These are phyloP conservation scores for Scaptomyza polygonia DNA, from an alignment of 2,888 invertebrate species.

Conservation along the genomic window DNA sequence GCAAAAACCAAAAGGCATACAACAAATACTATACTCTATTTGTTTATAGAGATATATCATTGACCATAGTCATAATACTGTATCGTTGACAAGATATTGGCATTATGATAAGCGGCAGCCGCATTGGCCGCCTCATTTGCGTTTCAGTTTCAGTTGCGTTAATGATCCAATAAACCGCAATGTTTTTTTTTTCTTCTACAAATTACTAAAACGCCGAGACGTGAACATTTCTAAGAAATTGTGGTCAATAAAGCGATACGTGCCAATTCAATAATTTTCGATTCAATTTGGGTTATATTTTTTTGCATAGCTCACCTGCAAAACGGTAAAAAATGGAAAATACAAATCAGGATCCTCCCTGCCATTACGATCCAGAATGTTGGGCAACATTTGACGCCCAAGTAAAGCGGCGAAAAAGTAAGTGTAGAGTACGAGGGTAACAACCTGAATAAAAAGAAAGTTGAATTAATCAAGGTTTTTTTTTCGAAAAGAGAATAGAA, in stretches of 20 bases:
- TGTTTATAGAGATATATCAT: constrained; percentile 2
- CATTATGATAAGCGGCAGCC: constrained; percentile 50
- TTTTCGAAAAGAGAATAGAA: constrained; percentile 12
- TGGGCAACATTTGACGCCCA: constrained; percentile 92
- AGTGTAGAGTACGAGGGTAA: constrained; percentile 94
- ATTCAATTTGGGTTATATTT: background rate
- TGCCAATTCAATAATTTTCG: constrained; percentile 52
- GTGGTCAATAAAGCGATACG: constrained; percentile 57
- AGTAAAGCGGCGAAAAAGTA: constrained; percentile 95
- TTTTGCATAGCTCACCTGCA: constrained; percentile 91
- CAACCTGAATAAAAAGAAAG: constrained; percentile 88
- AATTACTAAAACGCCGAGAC: constrained; percentile 56
- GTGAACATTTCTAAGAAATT: constrained; percentile 62
- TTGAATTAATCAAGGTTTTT: constrained; percentile 13
- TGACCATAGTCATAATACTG: constrained; percentile 34
- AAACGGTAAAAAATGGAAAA: constrained; percentile 94
- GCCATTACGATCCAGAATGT: constrained; percentile 85
- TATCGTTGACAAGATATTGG: constrained; percentile 51
- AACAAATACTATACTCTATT: constrained; percentile 5
- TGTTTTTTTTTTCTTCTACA: constrained; percentile 26
- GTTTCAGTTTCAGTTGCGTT: constrained; percentile 56
- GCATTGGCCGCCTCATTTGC: constrained; percentile 33
- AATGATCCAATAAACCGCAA: constrained; percentile 65
- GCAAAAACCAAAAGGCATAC: constrained; percentile 45
- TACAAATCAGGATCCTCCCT: constrained; percentile 91